phyloP scores from a whole-genome alignment of 2,113 vertebrate species.

The Thalassarche chlororhynchos region DNA sequence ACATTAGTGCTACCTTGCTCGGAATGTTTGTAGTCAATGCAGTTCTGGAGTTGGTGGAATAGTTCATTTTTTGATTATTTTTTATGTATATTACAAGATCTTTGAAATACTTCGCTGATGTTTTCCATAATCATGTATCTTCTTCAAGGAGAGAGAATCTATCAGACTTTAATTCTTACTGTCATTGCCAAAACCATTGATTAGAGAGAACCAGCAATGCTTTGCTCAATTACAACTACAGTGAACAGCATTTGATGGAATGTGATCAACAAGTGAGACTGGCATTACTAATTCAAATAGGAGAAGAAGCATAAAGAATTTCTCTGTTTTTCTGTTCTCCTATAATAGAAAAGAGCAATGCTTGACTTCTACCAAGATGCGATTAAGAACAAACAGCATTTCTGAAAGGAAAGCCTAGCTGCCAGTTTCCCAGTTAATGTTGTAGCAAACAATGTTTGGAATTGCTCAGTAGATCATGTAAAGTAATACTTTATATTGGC shows the following conservation, averaged over 20 bases:
- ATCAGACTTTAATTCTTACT: not conserved
- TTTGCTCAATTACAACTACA: not conserved
- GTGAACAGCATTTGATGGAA: not conserved
- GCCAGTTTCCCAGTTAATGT: not conserved
- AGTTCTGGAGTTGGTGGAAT: not conserved
- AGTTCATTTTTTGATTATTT: not conserved
- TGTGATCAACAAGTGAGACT: not conserved
- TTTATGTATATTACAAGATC: not conserved
- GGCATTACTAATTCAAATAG: not conserved
- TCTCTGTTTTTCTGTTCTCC: not conserved
- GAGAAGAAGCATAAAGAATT: not conserved
- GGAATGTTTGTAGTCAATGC: not conserved
- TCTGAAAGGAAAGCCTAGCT: constrained; percentile 11
- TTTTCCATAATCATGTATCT: not conserved
- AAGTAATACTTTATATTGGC: not conserved
- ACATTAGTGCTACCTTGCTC: not conserved
- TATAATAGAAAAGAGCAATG: not conserved
- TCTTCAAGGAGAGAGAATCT: not conserved
- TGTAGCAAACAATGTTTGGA: not conserved
- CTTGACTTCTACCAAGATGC: not conserved
- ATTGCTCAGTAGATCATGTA: not conserved
- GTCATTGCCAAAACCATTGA: not conserved
- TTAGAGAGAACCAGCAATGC: not conserved
- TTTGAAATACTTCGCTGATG: not conserved
- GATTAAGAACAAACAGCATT: not conserved